Base-by-base conservation (phyloP, 1,140 invertebrate genomes). In the Orchestia grillus region DNA sequence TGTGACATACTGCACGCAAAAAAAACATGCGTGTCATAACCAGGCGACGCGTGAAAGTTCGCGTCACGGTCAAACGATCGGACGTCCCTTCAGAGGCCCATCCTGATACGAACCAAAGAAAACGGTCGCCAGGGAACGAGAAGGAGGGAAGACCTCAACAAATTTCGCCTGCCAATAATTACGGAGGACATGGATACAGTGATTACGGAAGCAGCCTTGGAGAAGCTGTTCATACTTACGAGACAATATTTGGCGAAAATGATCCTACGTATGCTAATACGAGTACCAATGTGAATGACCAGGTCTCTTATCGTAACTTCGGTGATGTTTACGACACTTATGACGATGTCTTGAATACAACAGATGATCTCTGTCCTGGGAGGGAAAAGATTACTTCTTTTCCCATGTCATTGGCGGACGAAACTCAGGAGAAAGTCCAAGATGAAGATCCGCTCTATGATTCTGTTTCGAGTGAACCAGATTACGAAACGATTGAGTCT, bases 241-340 rank as follows among this genome's bases (percentile, higher is more conserved):
- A 77, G 62, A 77, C 11, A 77, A 36, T 77, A 19, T 77, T 77
- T 28, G 28, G 15, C 11, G 62, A 77, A 15, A 77, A 77, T 77
- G 62, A 77, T 23, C 62, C 62, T 15, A 1, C 62, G 28, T 77
- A 77, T 77, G 88, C 41, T 90, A 90, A 90, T 43, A 90, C 88
- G 11, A 42, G 4, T 36, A 42, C 4, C 3, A 90, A 44, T 43
- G 8, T 40, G 87, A 40, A 8, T 41, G 87, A 8, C 8, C 1
- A 92, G 8, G 8, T 4, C 43, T 45, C 92, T 45, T 94, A 94
- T 94, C 43, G 47, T 47, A 94, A 44, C 44, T 94, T 94, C 44
- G 44, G 44, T 94, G 92, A 94, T n/a, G 92, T 94, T 45, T 94
- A 47, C 44, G 92, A 94, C 23, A 94, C 92, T 0, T 94, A 94